phyloP scores from a whole-genome alignment of 2,888 invertebrate species.

The Torymus texanus region DNA sequence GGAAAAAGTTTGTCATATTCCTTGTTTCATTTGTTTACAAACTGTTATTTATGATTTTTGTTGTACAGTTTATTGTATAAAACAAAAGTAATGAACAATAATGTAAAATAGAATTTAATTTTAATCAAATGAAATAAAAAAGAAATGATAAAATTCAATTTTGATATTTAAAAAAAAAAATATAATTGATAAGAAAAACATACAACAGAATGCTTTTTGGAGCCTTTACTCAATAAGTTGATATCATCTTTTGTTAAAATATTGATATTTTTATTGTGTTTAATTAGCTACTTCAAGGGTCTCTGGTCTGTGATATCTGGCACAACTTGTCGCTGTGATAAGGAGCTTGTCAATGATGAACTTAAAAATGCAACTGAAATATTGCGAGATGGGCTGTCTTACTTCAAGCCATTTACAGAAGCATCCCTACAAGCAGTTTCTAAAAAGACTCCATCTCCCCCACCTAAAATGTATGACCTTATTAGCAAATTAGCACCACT shows the following conservation, averaged over 20 bases:
- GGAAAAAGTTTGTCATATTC: too few relatives aligned
- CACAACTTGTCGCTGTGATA: constrained; percentile 72
- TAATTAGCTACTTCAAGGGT: constrained; percentile 70
- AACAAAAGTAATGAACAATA: too few relatives aligned
- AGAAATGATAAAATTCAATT: too few relatives aligned
- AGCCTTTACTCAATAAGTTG: background rate
- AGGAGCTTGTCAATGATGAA: constrained; percentile 71
- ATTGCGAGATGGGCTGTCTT: constrained; percentile 69
- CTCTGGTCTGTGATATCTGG: constrained; percentile 74
- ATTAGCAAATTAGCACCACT: constrained; percentile 72
- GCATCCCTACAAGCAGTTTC: constrained; percentile 66
- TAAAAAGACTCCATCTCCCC: constrained; percentile 68
- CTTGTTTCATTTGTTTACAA: too few relatives aligned
- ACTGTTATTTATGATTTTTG: too few relatives aligned
- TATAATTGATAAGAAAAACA: background rate
- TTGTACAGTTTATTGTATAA: too few relatives aligned
- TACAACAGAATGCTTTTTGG: too few relatives aligned
- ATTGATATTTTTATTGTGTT: constrained; percentile 22
- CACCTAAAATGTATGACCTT: constrained; percentile 69
- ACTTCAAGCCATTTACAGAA: constrained; percentile 69
- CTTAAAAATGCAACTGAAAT: constrained; percentile 69
- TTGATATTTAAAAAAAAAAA: background rate
- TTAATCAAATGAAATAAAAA: too few relatives aligned
- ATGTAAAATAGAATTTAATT: too few relatives aligned
- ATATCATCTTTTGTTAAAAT: background rate